phyloP scores from a whole-genome alignment of 2,888 invertebrate species.

The Girardia tigrina region DNA sequence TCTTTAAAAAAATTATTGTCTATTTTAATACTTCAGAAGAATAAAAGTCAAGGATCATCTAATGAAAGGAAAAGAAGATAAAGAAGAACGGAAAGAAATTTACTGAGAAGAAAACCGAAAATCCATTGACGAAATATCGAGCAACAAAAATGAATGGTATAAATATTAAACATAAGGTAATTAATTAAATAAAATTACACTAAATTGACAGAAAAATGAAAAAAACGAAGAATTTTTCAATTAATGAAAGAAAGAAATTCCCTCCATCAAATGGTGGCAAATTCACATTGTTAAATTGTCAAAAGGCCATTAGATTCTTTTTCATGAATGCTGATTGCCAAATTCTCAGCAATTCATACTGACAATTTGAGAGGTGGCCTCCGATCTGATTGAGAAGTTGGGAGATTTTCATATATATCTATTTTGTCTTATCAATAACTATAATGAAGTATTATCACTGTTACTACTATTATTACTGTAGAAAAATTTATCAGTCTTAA shows the following conservation, averaged over 20 bases:
- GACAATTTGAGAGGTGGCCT: slow-evolving; percentile 16
- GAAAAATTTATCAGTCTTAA: too few relatives aligned
- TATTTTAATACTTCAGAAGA: too few relatives aligned
- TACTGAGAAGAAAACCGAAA: too few relatives aligned
- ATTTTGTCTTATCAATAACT: too few relatives aligned
- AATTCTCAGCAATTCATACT: slow-evolving; percentile 14
- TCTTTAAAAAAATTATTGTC: too few relatives aligned
- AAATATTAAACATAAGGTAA: not conserved
- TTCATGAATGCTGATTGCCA: slow-evolving; percentile 4
- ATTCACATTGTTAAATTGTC: slow-evolving; percentile 23
- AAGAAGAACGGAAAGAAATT: too few relatives aligned
- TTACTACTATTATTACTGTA: too few relatives aligned
- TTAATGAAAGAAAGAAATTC: slow-evolving; percentile 13
- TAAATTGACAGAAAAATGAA: not conserved
- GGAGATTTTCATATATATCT: too few relatives aligned
- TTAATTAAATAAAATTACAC: slow-evolving; percentile 21
- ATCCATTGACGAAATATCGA: too few relatives aligned
- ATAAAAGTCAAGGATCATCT: too few relatives aligned
- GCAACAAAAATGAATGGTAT: not conserved
- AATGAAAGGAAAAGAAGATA: too few relatives aligned
- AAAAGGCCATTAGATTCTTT: slow-evolving; percentile 5
- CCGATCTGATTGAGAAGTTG: not conserved
- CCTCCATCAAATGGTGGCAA: slow-evolving; percentile 8
- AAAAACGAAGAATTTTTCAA: not conserved
- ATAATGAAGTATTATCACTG: too few relatives aligned